These are phyloP conservation scores for Pocota personata DNA, from an alignment of 2,888 invertebrate genomes.

Conservation along the genomic window DNA sequence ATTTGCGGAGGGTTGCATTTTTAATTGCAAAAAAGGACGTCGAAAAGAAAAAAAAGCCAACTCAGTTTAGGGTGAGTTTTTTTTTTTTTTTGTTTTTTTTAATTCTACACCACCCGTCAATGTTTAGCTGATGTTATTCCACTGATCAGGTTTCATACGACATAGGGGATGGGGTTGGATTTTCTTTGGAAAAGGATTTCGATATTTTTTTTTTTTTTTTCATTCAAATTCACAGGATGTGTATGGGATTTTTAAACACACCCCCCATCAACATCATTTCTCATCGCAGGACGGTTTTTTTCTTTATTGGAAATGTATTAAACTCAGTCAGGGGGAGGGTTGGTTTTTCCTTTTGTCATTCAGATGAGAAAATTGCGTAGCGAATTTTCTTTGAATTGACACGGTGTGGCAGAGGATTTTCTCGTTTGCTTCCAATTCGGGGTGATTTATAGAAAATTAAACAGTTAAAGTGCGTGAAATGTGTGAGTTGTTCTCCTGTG, in stretches of 20 bases:
- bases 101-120: constrained; percentile 24
- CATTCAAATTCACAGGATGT: constrained; percentile 11
- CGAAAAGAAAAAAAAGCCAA: constrained; percentile 8
- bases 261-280: constrained; percentile 28
- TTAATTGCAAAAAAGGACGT: constrained; percentile 55
- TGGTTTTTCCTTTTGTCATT: constrained; percentile 45
- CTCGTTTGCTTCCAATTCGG: constrained; percentile 1
- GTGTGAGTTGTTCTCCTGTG: no score
- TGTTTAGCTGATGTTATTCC: constrained; percentile 7
- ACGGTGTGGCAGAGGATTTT: constrained; percentile 22
- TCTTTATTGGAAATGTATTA: constrained; percentile 45
- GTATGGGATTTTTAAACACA: constrained; percentile 39
- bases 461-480: constrained; percentile 67
- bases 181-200: neutral
- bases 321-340: constrained; percentile 19
- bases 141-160: constrained; percentile 17
- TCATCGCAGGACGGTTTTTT: constrained; percentile 1
- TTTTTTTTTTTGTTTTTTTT: neutral
- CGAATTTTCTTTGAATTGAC: constrained; percentile 56
- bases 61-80: neutral
- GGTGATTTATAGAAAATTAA: constrained; percentile 71
- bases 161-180: neutral
- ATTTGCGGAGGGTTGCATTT: constrained; percentile 63
- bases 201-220: neutral
- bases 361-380: constrained; percentile 54